Percentiles rank a stretch among this genome's conserved stretches.
Conservation (phyloP, 1,140 invertebrate genomes). For the Brachionus plicatilis region DNA sequence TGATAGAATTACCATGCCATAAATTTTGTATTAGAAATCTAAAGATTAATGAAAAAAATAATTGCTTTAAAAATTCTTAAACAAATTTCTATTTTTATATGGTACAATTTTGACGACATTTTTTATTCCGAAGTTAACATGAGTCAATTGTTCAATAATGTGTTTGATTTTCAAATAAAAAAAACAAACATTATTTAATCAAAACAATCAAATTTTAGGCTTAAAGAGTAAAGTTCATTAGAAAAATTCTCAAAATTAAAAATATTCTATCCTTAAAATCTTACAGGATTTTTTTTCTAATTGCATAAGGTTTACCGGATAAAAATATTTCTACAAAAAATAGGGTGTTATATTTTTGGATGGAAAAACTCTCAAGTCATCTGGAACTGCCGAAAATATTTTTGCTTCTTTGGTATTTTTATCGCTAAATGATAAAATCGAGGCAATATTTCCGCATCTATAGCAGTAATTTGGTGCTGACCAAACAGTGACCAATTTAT, state of each 20-base stretch:
- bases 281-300: neutral
- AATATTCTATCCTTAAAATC: neutral
- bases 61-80: neutral
- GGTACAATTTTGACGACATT: neutral
- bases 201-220: neutral
- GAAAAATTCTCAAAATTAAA: neutral
- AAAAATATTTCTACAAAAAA: constrained; percentile 67
- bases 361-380: constrained; percentile 83
- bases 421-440: constrained; percentile 72
- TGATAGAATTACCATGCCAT: neutral
- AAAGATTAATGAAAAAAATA: neutral
- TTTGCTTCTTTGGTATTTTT: constrained; percentile 69
- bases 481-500: constrained; percentile 90
- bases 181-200: neutral
- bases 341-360: constrained; percentile 84
- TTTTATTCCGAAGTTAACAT: neutral
- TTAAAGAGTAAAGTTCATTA: neutral
- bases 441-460: constrained; percentile 85
- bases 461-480: constrained; percentile 95
- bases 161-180: neutral
- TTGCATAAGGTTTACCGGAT: neutral
- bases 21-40: neutral
- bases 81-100: neutral
- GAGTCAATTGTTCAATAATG: neutral
- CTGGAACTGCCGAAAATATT: constrained; percentile 88